These are phyloP conservation scores for Lampropteryx suffumata DNA, from an alignment of 2,888 invertebrate species.

Conservation along the genomic window DNA sequence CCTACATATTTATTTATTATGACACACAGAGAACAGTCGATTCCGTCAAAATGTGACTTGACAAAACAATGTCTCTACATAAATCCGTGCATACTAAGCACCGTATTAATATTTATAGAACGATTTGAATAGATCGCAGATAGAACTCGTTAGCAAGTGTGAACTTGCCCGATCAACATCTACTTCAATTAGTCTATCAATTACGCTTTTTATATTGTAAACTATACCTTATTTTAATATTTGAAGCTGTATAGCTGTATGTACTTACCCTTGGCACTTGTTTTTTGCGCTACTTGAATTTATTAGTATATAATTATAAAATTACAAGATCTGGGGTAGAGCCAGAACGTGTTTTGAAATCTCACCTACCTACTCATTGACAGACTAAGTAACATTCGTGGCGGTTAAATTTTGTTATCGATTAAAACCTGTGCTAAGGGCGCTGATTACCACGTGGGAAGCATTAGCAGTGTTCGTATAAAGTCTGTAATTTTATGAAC, in stretches of 20 bases:
- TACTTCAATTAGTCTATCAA: slow-evolving; percentile 70
- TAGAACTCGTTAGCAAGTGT: slow-evolving; percentile 54
- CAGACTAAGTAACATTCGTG: too few species aligned
- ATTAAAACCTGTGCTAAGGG: too few species aligned
- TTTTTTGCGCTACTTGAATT: not conserved
- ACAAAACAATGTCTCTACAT: slow-evolving; percentile 26
- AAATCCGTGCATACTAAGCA: slow-evolving; percentile 68
- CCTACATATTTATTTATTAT: too few species aligned
- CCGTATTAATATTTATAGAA: slow-evolving; percentile 77
- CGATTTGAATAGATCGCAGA: slow-evolving; percentile 77
- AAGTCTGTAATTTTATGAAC: too few species aligned
- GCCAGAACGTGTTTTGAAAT: too few species aligned
- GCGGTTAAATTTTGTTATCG: too few species aligned
- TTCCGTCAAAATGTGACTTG: not conserved
- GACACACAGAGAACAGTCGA: slow-evolving; percentile 7
- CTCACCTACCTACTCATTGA: too few species aligned
- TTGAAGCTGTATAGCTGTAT: too few species aligned
- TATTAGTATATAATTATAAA: too few species aligned
- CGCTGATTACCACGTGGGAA: too few species aligned
- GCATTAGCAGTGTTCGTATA: too few species aligned
- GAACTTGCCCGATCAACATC: slow-evolving; percentile 53
- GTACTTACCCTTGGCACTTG: not conserved
- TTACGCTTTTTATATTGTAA: slow-evolving; percentile 26
- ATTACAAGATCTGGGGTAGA: too few species aligned
- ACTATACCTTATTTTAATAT: slow-evolving; percentile 19